Evolutionary conservation across 2,113 vertebrate species (phyloP).

Genomic region (Cyphomyrus discorhynchus): DNA sequence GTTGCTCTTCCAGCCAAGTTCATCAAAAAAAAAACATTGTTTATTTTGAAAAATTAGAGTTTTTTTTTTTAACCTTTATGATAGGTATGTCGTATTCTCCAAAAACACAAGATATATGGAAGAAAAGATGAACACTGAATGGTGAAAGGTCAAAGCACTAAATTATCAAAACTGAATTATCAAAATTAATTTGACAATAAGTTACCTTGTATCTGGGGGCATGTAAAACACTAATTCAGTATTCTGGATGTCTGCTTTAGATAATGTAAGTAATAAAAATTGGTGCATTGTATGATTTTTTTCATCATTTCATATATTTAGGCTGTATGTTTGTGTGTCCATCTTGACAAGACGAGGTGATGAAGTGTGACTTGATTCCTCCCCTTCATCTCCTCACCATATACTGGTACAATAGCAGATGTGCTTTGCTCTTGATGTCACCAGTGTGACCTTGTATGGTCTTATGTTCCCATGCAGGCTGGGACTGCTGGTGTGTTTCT

Average conservation of each 20-base stretch:
- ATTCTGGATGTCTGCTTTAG: background rate
- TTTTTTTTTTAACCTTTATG: background rate
- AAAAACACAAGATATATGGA: background rate
- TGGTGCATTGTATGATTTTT: background rate
- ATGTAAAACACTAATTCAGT: background rate
- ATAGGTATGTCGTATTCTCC: background rate
- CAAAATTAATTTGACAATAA: background rate
- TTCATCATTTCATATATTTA: background rate
- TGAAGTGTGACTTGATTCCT: background rate
- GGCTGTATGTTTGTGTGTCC: background rate
- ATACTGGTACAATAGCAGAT: background rate
- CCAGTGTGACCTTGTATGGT: background rate
- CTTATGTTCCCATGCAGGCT: conserved; percentile 44
- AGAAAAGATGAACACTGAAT: background rate
- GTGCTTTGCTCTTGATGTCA: background rate
- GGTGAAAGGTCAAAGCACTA: background rate
- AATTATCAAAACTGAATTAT: background rate
- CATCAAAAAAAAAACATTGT: background rate
- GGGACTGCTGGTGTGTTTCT: conserved; percentile 72
- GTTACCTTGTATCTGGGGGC: background rate
- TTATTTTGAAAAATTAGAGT: background rate
- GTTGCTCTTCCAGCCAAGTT: background rate
- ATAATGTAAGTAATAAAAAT: background rate
- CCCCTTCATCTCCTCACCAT: background rate
- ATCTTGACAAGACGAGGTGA: background rate